Percentiles rank a stretch among this genome's conserved stretches.
Evolutionary conservation across 2,113 vertebrate species (phyloP).

Genomic region (Passer domesticus): DNA sequence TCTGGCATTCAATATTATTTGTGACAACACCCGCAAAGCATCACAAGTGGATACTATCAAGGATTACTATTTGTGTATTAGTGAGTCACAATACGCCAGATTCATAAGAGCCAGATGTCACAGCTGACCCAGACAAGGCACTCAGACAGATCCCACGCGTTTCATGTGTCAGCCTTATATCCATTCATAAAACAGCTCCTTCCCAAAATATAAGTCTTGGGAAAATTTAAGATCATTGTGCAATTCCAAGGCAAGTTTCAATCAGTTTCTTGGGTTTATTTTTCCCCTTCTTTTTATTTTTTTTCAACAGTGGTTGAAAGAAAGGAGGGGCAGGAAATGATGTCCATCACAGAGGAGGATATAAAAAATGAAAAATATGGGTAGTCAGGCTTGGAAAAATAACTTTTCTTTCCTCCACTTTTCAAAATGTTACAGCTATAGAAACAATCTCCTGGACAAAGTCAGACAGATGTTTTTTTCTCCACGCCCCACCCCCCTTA

Average conservation of each 20-base stretch:
- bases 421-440: conserved; percentile 70
- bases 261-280: conserved; percentile 58
- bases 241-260: conserved; percentile 63
- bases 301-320: conserved; percentile 43
- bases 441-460: conserved; percentile 66
- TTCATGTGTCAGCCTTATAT: conserved; percentile 75
- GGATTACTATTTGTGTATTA: conserved; percentile 78
- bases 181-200: conserved; percentile 81
- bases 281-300: background rate
- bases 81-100: conserved; percentile 79
- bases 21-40: conserved; percentile 52
- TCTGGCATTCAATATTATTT: conserved; percentile 65
- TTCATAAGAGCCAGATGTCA: conserved; percentile 82
- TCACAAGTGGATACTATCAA: conserved; percentile 77
- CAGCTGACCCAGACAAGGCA: conserved; percentile 79
- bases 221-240: conserved; percentile 70
- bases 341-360: conserved; percentile 59
- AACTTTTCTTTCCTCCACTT: background rate
- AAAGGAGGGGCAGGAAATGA: conserved; percentile 66
- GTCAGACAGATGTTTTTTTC: conserved; percentile 66
- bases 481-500: background rate
- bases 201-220: conserved; percentile 75
- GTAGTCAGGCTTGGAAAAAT: conserved; percentile 57
- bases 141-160: conserved; percentile 75
- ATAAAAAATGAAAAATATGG: conserved; percentile 52